Conservation (phyloP, 53 echinoderm and acorn worm species). For the Paelopatides confundens region DNA sequence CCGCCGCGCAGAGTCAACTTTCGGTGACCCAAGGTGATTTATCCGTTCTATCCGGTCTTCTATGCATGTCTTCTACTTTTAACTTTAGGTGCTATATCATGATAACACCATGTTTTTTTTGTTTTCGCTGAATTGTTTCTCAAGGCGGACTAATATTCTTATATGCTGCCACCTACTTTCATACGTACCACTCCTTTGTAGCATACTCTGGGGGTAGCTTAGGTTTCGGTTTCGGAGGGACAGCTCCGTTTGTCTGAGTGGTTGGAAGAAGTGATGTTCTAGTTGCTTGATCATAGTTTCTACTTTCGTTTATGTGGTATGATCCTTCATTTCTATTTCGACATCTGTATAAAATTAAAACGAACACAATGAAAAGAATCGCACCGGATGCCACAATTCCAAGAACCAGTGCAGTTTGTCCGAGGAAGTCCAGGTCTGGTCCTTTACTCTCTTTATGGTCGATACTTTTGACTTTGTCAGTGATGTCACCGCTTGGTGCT, state of each 20-base stretch:
- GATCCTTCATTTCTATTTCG: constrained; percentile 98
- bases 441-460: background rate
- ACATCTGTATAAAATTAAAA: constrained; percentile 63
- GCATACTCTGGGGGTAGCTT: constrained; percentile 97
- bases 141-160: background rate
- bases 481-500: background rate
- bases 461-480: background rate
- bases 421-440: constrained; percentile 9
- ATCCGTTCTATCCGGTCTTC: too few relatives aligned
- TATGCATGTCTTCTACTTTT: too few relatives aligned
- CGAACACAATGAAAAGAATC: constrained; percentile 28
- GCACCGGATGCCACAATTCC: constrained; percentile 9
- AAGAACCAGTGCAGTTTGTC: background rate
- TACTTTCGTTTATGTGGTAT: constrained; percentile 98
- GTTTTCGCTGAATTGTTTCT: too few relatives aligned
- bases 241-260: constrained; percentile 80
- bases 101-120: too few relatives aligned
- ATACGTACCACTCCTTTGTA: constrained; percentile 98
- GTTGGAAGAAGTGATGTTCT: constrained; percentile 82
- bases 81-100: too few relatives aligned
- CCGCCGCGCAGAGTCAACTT: too few relatives aligned
- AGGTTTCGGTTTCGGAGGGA: constrained; percentile 95
- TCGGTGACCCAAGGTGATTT: too few relatives aligned
- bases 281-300: constrained; percentile 90
- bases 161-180: too few relatives aligned